phyloP scores from a whole-genome alignment of 2,113 vertebrate genomes.

The Leptocoma aspasia region DNA sequence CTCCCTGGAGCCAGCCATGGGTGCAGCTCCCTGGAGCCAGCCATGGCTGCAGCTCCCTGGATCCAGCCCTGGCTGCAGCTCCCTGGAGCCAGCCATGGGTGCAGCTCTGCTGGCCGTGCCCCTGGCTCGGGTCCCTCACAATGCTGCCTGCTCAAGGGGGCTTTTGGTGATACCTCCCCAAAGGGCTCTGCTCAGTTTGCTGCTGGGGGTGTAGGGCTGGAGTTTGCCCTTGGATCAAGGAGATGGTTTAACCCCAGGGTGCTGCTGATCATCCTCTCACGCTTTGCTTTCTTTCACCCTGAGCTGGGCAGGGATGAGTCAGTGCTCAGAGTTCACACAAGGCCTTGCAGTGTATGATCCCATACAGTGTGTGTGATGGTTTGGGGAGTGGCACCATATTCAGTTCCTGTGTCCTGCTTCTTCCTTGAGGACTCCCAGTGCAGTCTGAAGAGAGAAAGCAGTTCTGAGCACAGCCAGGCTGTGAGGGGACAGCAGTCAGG shows the following conservation, averaged over 20 bases:
- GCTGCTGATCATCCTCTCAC: background rate
- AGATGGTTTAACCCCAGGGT: background rate
- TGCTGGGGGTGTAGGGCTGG: background rate
- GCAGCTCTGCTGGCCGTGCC: background rate
- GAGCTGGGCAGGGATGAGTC: background rate
- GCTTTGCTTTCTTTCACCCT: rapidly evolving
- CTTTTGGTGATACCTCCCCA: background rate
- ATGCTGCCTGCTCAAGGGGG: background rate
- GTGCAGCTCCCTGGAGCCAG: too few relatives aligned
- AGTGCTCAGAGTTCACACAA: background rate
- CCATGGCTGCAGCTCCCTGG: too few relatives aligned
- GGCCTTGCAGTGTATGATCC: rapidly evolving
- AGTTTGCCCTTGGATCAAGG: background rate
- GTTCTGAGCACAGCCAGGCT: background rate
- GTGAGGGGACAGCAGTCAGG: background rate
- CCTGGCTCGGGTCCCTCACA: background rate
- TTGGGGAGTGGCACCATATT: background rate
- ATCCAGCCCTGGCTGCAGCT: background rate
- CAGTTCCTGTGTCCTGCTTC: background rate
- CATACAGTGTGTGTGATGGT: rapidly evolving
- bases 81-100: background rate
- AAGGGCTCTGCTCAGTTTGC: background rate
- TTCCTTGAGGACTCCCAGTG: background rate
- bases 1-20: too few relatives aligned
- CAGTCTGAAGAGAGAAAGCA: background rate